phyloP scores from a whole-genome alignment of 2,113 vertebrate species.

The Takifugu flavidus region DNA sequence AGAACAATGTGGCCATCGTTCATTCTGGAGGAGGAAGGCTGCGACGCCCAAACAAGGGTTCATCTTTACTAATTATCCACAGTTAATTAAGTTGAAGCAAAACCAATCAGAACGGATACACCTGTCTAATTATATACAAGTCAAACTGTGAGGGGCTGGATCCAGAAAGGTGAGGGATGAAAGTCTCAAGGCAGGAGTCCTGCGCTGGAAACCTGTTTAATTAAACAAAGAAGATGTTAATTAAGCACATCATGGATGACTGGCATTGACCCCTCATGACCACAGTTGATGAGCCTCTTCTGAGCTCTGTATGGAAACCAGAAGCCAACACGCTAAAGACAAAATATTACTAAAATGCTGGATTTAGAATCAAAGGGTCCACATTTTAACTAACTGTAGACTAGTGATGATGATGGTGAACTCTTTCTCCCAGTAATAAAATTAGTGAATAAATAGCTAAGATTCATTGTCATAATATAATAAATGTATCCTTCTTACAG shows the following conservation, averaged over 20 bases:
- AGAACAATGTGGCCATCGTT: slow-evolving; percentile 15
- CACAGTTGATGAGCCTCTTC: slow-evolving; percentile 24
- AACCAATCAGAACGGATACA: slow-evolving; percentile 68
- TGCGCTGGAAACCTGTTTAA: slow-evolving; percentile 69
- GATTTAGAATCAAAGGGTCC: no score
- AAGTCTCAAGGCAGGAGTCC: slow-evolving; percentile 52
- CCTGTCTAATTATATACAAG: slow-evolving; percentile 72
- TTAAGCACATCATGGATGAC: slow-evolving; percentile 64
- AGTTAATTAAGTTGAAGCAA: slow-evolving; percentile 64
- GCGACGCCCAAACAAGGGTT: slow-evolving; percentile 30
- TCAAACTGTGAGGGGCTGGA: slow-evolving; percentile 54
- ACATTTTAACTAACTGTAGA: no score
- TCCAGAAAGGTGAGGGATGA: slow-evolving; percentile 60
- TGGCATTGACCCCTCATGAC: slow-evolving; percentile 24
- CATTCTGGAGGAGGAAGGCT: slow-evolving; percentile 35
- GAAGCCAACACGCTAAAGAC: no score
- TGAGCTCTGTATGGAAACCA: slow-evolving; percentile 29
- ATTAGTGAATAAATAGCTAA: no score
- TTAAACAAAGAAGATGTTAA: slow-evolving; percentile 63
- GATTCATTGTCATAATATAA: no score
- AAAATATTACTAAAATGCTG: no score
- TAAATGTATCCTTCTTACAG: no score
- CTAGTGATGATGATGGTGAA: no score
- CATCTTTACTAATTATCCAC: slow-evolving; percentile 61
- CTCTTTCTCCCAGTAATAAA: no score